Conservation (phyloP, 2,888 invertebrate genomes). For the Polydrusus cervinus region DNA sequence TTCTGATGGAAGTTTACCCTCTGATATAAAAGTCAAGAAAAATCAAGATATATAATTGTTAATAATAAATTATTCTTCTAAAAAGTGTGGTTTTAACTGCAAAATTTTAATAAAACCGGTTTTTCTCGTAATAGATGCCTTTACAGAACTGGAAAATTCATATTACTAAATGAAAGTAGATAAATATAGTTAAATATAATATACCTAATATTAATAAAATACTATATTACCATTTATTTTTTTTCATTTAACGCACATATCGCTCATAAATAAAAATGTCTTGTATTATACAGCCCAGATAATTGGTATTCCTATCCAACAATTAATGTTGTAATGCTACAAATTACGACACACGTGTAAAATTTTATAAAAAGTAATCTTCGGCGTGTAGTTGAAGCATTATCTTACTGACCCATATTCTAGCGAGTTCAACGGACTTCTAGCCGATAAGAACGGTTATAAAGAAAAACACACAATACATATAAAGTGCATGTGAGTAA, state of each 20-base stretch:
- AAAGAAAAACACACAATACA: slow-evolving; percentile 54
- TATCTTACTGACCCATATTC: slow-evolving; percentile 67
- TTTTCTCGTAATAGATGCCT: no score
- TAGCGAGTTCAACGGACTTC: slow-evolving; percentile 61
- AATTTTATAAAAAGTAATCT: slow-evolving; percentile 50
- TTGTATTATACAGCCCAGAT: slow-evolving; percentile 2
- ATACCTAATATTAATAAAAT: no score
- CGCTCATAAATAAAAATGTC: slow-evolving; percentile 17
- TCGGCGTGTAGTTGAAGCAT: slow-evolving; percentile 54
- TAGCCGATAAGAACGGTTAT: slow-evolving; percentile 52
- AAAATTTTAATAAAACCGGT: no score
- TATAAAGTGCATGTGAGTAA: slow-evolving; percentile 54
- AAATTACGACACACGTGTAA: slow-evolving; percentile 50
- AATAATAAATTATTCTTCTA: no score
- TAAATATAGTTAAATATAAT: no score
- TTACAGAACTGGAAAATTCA: no score
- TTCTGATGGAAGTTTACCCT: no score
- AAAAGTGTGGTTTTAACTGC: no score
- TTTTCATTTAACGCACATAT: not conserved
- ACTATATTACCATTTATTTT: slow-evolving; percentile 18
- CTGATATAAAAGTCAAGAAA: no score
- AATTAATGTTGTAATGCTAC: slow-evolving; percentile 32
- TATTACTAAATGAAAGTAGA: no score
- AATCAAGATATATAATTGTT: no score
- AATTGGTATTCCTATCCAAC: slow-evolving; percentile 31